Evolutionary conservation across 2,888 invertebrate species (phyloP), one percentile per base, ranked within the genome.

Genomic region (Uropetala carovei): DNA sequence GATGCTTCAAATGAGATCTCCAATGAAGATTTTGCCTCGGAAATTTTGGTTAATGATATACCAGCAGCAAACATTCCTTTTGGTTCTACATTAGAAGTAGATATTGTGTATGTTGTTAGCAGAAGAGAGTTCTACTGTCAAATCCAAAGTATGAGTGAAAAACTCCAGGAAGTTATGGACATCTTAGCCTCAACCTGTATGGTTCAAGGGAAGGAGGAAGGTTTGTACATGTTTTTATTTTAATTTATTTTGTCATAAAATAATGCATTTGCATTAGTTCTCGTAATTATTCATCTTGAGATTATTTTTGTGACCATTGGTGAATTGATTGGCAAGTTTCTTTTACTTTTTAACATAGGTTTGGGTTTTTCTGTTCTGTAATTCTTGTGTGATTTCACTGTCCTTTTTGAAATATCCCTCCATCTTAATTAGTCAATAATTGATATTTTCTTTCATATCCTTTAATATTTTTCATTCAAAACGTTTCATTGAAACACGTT

Each of bases 121-220:
- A 64, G 89, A 5, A 64, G 43, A 64, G 89, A 89, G 68, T 89
- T 89, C 43, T 89, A 89, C 56, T 89, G 89, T 16, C 89, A 89
- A 10, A 60, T 64, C 13, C 60, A 89, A 89, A 64, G 64, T 16
- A 43, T 64, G 7, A n/a, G 64, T 89, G 64, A 43, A n/a, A 43
- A 89, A 64, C 64, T 89, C 43, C 89, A 89, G 16, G 89, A n/a
- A n/a, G n/a, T 89, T 2, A 89, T 89, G 89, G 43, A 16, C n/a
- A 89, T n/a, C 16, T 43, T 89, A 18, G 64, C 89, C 0, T 13
- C 5, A 64, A n/a, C 43, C 43, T 89, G 89, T 18, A 64, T 64
- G 7, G 64, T 16, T 18, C 60, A 89, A 18, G 89, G 64, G 16
- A 75, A 75, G 13, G 89, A 89, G 64, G 89, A 89, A 89, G 89